phyloP scores from a whole-genome alignment of 1,140 invertebrate genomes.

The Melitaea cinxia region DNA sequence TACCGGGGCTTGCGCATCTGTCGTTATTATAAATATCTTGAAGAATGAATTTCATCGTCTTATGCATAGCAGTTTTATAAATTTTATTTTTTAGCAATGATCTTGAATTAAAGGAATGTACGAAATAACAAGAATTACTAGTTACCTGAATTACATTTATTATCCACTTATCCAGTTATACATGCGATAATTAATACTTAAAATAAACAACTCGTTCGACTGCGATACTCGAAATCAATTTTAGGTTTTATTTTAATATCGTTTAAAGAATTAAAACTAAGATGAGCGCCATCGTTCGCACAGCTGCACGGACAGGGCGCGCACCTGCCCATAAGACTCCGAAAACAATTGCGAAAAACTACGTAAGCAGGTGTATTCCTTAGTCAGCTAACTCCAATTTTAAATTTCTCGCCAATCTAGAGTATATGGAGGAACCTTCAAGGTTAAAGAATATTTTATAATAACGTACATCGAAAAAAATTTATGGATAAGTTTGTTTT shows the following conservation, averaged over 20 bases:
- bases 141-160: not conserved
- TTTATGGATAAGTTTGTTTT: not conserved
- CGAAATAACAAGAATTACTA: not conserved
- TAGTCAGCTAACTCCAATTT: slow-evolving; percentile 15
- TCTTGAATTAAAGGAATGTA: not conserved
- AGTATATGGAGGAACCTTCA: slow-evolving; percentile 7
- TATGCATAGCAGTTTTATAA: too few relatives aligned
- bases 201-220: not conserved
- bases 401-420: not conserved
- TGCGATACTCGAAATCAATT: slow-evolving; percentile 2
- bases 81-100: not conserved
- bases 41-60: not conserved
- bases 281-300: not conserved
- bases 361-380: slow-evolving; percentile 45
- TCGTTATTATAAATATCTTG: slow-evolving; percentile 39
- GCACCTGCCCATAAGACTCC: slow-evolving; percentile 47
- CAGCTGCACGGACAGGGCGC: slow-evolving; percentile 49
- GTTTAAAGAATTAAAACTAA: slow-evolving; percentile 10
- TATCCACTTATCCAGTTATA: not conserved
- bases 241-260: slow-evolving; percentile 17
- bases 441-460: slow-evolving; percentile 9
- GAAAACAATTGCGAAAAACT: slow-evolving; percentile 55
- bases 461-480: not conserved
- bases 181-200: not conserved
- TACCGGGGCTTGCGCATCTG: slow-evolving; percentile 44